A percentile compares a stretch with the other conserved stretches of the same genome.
These are phyloP conservation scores for Didymodactylos carnosus DNA, from an alignment of 2,888 invertebrate species.

Conservation along the genomic window DNA sequence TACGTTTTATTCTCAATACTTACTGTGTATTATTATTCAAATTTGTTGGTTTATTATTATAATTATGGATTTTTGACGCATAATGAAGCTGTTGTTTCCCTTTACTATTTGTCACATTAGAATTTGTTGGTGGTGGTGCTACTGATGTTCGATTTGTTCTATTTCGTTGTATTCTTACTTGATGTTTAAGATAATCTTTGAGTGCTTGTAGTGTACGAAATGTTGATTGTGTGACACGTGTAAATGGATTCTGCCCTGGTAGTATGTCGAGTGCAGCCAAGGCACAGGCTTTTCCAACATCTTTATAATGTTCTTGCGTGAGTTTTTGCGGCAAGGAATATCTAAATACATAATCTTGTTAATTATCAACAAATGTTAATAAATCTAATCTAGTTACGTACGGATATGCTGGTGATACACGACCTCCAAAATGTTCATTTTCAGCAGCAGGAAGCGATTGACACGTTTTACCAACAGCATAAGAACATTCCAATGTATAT, in stretches of 20 bases:
- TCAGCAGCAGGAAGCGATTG: constrained; percentile 5
- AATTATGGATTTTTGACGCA: no score
- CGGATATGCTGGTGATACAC: not conserved
- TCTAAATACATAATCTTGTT: no score
- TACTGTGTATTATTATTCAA: no score
- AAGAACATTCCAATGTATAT: constrained; percentile 68
- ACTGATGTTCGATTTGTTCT: no score
- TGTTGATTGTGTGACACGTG: constrained; percentile 4
- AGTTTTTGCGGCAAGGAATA: constrained; percentile 9
- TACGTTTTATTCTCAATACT: no score
- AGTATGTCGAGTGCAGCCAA: constrained; percentile 10
- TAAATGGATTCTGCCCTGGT: constrained; percentile 5
- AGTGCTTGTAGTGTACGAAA: constrained; percentile 5
- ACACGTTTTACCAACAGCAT: constrained; percentile 29
- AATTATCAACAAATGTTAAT: no score
- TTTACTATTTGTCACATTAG: no score
- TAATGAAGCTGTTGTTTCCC: no score
- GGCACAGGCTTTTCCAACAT: constrained; percentile 12
- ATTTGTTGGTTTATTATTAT: no score
- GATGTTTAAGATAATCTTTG: constrained; percentile 11
- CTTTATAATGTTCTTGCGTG: constrained; percentile 6
- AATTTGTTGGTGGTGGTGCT: no score
- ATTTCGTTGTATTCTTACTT: not conserved
- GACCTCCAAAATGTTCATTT: not conserved
- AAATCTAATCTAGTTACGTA: no score